Evolutionary conservation across 2,888 invertebrate species (phyloP).

Genomic region (Tupiocoris notatus): DNA sequence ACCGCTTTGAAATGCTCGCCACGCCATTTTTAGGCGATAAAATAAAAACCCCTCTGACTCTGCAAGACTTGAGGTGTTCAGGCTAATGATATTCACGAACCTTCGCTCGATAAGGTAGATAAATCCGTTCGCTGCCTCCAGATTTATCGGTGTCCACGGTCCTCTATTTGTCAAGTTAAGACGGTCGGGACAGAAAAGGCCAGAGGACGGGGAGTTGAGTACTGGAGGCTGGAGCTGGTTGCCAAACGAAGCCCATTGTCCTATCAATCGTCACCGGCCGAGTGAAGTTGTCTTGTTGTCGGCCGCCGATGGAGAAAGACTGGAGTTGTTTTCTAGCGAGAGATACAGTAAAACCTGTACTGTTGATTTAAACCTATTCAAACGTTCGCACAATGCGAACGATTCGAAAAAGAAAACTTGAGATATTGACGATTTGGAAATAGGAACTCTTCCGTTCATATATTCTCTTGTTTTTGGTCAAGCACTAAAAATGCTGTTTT

Average conservation of each 20-base stretch:
- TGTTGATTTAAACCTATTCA: too few species aligned
- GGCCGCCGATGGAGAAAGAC: neutral
- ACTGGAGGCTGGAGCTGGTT: constrained; percentile 1
- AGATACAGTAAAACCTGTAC: too few species aligned
- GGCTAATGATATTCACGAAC: constrained; percentile 33
- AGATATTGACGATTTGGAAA: too few species aligned
- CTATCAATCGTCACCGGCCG: constrained; percentile 18
- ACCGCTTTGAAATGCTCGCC: too few species aligned
- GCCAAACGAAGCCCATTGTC: constrained; percentile 29
- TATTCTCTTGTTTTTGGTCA: too few species aligned
- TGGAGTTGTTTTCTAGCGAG: too few species aligned
- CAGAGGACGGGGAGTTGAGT: neutral
- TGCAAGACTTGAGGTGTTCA: constrained; percentile 16
- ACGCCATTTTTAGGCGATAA: too few species aligned
- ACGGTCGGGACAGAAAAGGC: neutral
- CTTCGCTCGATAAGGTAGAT: constrained; percentile 25
- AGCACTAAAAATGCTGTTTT: too few species aligned
- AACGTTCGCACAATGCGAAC: too few species aligned
- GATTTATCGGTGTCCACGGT: constrained; percentile 16
- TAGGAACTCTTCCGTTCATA: too few species aligned
- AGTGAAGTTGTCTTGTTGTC: neutral
- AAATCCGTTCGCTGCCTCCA: constrained; percentile 19
- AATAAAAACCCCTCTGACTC: too few species aligned
- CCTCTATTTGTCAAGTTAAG: constrained; percentile 32
- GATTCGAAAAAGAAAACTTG: too few species aligned